These are phyloP conservation scores for Phaetusa simplex DNA, from an alignment of 2,113 vertebrate genomes.

Conservation along the genomic window DNA sequence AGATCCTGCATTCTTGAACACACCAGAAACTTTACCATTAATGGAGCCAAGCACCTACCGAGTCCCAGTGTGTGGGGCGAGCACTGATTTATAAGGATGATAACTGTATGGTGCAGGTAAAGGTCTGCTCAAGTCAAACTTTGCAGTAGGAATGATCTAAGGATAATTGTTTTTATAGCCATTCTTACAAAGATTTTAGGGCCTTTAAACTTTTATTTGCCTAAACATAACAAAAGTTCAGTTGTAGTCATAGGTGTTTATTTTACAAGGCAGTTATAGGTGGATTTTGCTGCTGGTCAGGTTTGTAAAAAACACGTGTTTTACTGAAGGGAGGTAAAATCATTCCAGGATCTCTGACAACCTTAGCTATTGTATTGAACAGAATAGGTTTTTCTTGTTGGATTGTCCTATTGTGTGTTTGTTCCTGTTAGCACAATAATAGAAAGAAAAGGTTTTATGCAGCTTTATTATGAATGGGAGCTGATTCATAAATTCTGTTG, in stretches of 20 bases:
- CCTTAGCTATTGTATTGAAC: background rate
- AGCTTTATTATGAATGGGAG: background rate
- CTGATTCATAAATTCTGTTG: background rate
- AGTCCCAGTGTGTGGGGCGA: background rate
- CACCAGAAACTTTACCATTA: background rate
- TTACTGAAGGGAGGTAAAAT: background rate
- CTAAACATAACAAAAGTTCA: constrained; percentile 58
- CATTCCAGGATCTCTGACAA: background rate
- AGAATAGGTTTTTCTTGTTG: background rate
- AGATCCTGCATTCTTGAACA: background rate
- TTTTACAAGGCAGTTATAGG: constrained; percentile 64
- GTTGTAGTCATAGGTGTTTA: constrained; percentile 53
- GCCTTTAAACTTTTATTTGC: constrained; percentile 55
- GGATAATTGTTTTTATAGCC: constrained; percentile 74
- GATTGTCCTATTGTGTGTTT: background rate
- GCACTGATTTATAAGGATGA: constrained; percentile 9
- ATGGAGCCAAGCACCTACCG: background rate
- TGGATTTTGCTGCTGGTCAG: constrained; percentile 4
- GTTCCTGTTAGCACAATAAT: background rate
- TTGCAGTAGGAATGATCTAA: constrained; percentile 4
- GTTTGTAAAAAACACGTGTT: background rate
- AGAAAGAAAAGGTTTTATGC: background rate
- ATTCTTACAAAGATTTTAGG: constrained; percentile 62
- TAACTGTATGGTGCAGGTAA: background rate
- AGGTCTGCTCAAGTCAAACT: constrained; percentile 9